Evolutionary conservation across 2,888 invertebrate species (phyloP).

Genomic region (Tipula lateralis): DNA sequence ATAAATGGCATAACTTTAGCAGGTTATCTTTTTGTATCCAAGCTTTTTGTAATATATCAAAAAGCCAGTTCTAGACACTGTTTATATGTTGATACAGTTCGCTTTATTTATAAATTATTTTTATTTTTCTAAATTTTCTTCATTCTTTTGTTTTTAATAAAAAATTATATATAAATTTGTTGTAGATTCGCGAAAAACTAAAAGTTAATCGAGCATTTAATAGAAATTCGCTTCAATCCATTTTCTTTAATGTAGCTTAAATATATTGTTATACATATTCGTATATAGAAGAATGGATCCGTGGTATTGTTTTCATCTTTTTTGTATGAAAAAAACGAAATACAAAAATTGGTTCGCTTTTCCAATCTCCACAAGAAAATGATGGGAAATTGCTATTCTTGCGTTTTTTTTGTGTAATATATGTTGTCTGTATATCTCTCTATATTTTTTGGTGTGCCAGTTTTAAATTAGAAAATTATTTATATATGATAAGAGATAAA

Average conservation of each 20-base stretch:
- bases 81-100: too few species aligned
- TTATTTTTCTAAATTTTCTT: neutral
- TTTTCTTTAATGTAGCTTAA: neutral
- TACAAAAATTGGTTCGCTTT: neutral
- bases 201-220: slow-evolving; percentile 24
- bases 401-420: neutral
- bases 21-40: too few species aligned
- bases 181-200: neutral
- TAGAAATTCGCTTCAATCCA: neutral
- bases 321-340: too few species aligned
- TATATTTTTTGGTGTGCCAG: neutral
- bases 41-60: too few species aligned
- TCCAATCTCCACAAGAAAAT: neutral
- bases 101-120: too few species aligned
- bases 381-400: neutral
- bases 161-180: neutral
- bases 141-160: neutral
- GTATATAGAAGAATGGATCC: neutral
- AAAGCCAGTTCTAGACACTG: too few species aligned
- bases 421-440: neutral
- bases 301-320: neutral
- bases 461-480: slow-evolving; percentile 1
- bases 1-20: too few species aligned
- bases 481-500: neutral
- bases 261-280: neutral